phyloP scores from a whole-genome alignment of 1,140 invertebrate genomes.

The Bemisia tabaci region DNA sequence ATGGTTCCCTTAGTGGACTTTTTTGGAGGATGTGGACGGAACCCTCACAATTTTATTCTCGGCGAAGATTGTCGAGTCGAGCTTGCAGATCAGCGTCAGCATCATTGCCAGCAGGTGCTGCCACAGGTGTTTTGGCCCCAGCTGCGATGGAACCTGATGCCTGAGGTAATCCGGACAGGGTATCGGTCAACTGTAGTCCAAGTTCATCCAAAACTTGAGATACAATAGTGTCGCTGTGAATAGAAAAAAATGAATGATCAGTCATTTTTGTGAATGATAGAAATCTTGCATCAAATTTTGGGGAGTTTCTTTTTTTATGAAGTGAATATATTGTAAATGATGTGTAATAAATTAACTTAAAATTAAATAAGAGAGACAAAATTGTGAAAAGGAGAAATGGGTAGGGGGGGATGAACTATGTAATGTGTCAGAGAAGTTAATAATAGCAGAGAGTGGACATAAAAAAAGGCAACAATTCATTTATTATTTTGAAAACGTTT shows the following conservation, averaged over 20 bases:
- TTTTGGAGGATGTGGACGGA: too few species aligned
- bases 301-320: too few species aligned
- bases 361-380: too few species aligned
- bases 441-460: too few species aligned
- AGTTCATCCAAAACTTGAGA: conserved; percentile 92
- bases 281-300: conserved; percentile 10
- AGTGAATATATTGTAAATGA: too few species aligned
- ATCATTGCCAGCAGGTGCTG: conserved; percentile 46
- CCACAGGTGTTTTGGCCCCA: conserved; percentile 37
- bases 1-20: too few species aligned
- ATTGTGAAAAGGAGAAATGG: too few species aligned
- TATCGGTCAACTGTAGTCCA: conserved; percentile 83
- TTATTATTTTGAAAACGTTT: too few species aligned
- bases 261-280: conserved; percentile 12
- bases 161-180: conserved; percentile 73
- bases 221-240: conserved; percentile 68
- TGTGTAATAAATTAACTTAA: too few species aligned
- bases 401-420: too few species aligned
- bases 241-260: conserved; percentile 22
- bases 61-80: conserved; percentile 78
- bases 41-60: conserved; percentile 71
- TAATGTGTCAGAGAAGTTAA: too few species aligned
- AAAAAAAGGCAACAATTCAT: too few species aligned
- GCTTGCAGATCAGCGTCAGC: conserved; percentile 92
- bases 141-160: conserved; percentile 43